Evolutionary conservation across 2,888 invertebrate species (phyloP), one percentile per base, ranked within the genome.

Genomic region (Silvanus unidentatus): DNA sequence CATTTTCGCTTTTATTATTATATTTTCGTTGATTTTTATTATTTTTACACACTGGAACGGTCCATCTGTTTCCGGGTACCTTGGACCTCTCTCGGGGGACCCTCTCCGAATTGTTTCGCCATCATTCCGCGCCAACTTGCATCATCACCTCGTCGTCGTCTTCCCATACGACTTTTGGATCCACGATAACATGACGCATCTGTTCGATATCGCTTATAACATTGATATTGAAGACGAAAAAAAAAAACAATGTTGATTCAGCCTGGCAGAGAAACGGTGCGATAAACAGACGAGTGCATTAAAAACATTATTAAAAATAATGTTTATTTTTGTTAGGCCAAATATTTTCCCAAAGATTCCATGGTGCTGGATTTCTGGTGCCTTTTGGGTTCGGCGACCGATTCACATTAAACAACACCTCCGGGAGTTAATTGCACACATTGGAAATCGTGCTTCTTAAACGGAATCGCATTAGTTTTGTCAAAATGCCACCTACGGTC

Each of bases 381-480:
- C n/a, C n/a, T n/a, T n/a, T n/a, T n/a, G n/a, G n/a, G n/a, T n/a
- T n/a, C n/a, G n/a, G n/a, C n/a, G n/a, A n/a, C n/a, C n/a, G n/a
- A n/a, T n/a, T n/a, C n/a, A n/a, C n/a, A n/a, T n/a, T n/a, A n/a
- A n/a, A n/a, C n/a, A n/a, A n/a, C n/a, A n/a, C n/a, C n/a, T n/a
- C n/a, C n/a, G n/a, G n/a, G n/a, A n/a, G n/a, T n/a, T n/a, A n/a
- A n/a, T n/a, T n/a, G n/a, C n/a, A n/a, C n/a, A n/a, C n/a, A 45
- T 41, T 42, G 40, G 27, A 14, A 38, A 43, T 45, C 41, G 35
- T 36, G n/a, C n/a, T n/a, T n/a, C n/a, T n/a, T n/a, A n/a, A n/a
- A 30, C 45, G 45, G 40, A 46, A 49, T 38, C 44, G 39, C 46
- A 49, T 49, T 47, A 39, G 41, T 34, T 40, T 45, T 45, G 38